phyloP scores from a whole-genome alignment of 2,113 vertebrate species.

The Hassar affinis region DNA sequence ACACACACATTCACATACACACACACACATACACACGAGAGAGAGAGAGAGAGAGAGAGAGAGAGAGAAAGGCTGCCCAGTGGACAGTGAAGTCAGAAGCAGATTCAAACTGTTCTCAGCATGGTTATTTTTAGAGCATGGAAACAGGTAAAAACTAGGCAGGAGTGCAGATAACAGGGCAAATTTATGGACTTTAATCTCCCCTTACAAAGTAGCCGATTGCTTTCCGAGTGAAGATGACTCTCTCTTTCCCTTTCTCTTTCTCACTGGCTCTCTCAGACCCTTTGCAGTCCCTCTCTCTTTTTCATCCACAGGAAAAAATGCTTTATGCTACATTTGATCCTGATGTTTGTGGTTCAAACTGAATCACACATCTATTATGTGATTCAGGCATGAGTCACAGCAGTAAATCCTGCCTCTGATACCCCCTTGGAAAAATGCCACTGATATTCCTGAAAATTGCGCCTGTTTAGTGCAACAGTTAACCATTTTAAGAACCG shows the following conservation, averaged over 20 bases:
- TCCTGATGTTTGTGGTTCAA: slow-evolving; percentile 19
- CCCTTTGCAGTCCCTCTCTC: neutral
- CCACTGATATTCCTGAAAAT: neutral
- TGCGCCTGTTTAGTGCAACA: neutral
- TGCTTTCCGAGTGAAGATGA: slow-evolving; percentile 47
- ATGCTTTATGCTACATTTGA: slow-evolving; percentile 30
- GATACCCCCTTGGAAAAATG: neutral
- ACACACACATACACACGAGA: neutral
- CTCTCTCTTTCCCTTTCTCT: slow-evolving; percentile 38
- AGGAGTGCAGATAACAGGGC: slow-evolving; percentile 59
- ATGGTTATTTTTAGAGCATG: slow-evolving; percentile 59
- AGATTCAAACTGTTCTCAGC: slow-evolving; percentile 45
- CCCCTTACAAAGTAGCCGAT: slow-evolving; percentile 58
- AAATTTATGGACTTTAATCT: slow-evolving; percentile 66
- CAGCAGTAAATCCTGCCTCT: slow-evolving; percentile 3
- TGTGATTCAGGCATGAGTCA: slow-evolving; percentile 3
- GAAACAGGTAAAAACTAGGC: slow-evolving; percentile 61
- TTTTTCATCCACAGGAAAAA: slow-evolving; percentile 14
- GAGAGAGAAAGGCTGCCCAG: slow-evolving; percentile 5
- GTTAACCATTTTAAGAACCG: neutral
- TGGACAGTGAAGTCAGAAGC: neutral
- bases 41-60: neutral
- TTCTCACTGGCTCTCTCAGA: neutral
- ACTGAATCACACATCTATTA: slow-evolving; percentile 26
- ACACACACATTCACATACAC: too few species aligned